phyloP scores from a whole-genome alignment of 2,888 invertebrate species.

The Heliconius erato region DNA sequence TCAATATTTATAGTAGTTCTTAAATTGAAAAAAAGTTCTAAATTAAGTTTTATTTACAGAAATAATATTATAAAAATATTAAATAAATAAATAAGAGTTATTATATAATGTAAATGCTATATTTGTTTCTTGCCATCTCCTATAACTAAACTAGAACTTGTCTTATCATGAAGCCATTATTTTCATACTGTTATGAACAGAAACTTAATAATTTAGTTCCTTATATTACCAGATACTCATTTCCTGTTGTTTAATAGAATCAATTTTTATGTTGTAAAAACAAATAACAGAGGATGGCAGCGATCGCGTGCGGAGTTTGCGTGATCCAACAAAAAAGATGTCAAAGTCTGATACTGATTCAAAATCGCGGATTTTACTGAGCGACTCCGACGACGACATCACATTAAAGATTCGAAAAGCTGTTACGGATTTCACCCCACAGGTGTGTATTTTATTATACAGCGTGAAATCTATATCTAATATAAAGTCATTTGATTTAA shows the following conservation, averaged over 20 bases:
- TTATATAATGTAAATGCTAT: too few species aligned
- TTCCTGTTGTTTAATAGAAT: background rate
- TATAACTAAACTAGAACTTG: too few species aligned
- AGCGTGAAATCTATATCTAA: background rate
- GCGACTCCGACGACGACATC: constrained; percentile 85
- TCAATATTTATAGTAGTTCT: constrained; percentile 41
- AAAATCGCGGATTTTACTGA: constrained; percentile 92
- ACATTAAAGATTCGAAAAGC: constrained; percentile 90
- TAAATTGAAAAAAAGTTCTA: too few species aligned
- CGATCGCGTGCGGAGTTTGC: constrained; percentile 91
- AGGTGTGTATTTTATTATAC: constrained; percentile 65
- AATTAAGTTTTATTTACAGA: background rate
- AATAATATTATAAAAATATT: background rate
- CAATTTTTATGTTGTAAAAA: background rate
- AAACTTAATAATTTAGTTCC: too few species aligned
- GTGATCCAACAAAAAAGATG: constrained; percentile 97
- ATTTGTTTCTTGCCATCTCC: too few species aligned
- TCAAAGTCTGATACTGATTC: constrained; percentile 96
- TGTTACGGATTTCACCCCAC: constrained; percentile 94
- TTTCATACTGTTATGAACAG: too few species aligned
- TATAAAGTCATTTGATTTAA: too few species aligned
- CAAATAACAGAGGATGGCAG: constrained; percentile 81
- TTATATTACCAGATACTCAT: too few species aligned
- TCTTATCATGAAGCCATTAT: too few species aligned
- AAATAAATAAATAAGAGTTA: too few species aligned